Conservation (phyloP, 2,797 vertebrate species). For the Lepilemur septentrionalis region DNA sequence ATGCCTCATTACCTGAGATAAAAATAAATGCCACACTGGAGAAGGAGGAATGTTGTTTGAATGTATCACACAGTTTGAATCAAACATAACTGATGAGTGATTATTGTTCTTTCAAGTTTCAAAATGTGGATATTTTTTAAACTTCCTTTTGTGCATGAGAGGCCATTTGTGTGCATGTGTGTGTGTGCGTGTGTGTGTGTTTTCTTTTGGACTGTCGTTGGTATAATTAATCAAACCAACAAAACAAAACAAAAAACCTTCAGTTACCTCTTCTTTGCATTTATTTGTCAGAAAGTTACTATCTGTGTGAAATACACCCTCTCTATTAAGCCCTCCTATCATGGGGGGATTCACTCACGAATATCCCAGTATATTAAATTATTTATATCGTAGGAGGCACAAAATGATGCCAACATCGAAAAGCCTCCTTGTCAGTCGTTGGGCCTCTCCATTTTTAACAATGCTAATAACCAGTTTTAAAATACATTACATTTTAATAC, state of each 20-base stretch:
- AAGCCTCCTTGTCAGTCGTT: background rate
- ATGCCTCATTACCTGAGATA: background rate
- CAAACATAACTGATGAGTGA: background rate
- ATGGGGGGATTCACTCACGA: background rate
- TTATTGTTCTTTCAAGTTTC: background rate
- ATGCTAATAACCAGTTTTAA: background rate
- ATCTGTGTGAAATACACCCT: background rate
- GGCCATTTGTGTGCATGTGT: background rate
- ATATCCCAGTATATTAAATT: background rate
- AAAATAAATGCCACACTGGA: background rate
- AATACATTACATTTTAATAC: background rate
- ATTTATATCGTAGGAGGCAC: background rate
- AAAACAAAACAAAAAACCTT: background rate
- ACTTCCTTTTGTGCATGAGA: background rate
- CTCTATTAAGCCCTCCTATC: background rate
- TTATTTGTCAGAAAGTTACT: background rate
- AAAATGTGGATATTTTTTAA: background rate
- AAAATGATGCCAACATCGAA: background rate
- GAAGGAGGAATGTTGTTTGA: background rate
- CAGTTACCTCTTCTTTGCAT: background rate
- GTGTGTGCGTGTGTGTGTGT: background rate
- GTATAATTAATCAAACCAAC: background rate
- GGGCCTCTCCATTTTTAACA: background rate
- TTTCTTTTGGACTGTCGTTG: background rate
- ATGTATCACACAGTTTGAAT: background rate